Conservation (phyloP, 23 tunicate genomes). For the Trididemnum nubilum region DNA sequence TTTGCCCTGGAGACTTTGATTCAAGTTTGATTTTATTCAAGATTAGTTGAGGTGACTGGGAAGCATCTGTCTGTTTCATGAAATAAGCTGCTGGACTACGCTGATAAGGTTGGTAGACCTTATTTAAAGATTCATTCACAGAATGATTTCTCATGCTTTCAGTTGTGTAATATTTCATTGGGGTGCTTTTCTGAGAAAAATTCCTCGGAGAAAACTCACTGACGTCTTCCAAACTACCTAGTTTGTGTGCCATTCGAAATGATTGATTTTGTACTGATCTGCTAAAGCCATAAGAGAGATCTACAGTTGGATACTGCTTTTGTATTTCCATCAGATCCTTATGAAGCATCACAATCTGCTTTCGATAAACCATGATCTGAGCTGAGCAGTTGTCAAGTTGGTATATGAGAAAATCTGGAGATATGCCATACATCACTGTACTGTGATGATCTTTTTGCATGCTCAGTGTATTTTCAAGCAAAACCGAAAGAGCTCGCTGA, state of each 20-base stretch:
- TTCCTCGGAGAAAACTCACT: slow-evolving; percentile 11
- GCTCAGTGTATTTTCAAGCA: slow-evolving; percentile 61
- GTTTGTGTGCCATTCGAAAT: background rate
- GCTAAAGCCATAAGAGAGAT: slow-evolving; percentile 14
- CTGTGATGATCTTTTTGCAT: slow-evolving; percentile 33
- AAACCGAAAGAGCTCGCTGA: slow-evolving; percentile 53
- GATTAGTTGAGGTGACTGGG: too few relatives aligned
- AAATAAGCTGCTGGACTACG: background rate
- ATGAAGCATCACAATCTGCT: slow-evolving; percentile 47
- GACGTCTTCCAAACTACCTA: background rate
- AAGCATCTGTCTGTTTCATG: background rate
- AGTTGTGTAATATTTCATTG: slow-evolving; percentile 10
- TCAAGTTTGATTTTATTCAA: background rate
- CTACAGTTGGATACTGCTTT: slow-evolving; percentile 37
- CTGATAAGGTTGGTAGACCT: slow-evolving; percentile 12
- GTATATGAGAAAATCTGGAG: slow-evolving; percentile 73
- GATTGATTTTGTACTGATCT: background rate
- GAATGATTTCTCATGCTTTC: background rate
- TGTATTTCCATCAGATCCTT: slow-evolving; percentile 52
- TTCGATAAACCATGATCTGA: slow-evolving; percentile 53
- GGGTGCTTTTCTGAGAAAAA: slow-evolving; percentile 7
- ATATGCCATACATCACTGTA: slow-evolving; percentile 62
- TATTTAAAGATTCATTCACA: background rate
- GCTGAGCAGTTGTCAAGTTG: slow-evolving; percentile 78
- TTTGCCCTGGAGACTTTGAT: background rate